phyloP scores from a whole-genome alignment of 1,140 invertebrate genomes.

The Mycetomoellerius zeteki region DNA sequence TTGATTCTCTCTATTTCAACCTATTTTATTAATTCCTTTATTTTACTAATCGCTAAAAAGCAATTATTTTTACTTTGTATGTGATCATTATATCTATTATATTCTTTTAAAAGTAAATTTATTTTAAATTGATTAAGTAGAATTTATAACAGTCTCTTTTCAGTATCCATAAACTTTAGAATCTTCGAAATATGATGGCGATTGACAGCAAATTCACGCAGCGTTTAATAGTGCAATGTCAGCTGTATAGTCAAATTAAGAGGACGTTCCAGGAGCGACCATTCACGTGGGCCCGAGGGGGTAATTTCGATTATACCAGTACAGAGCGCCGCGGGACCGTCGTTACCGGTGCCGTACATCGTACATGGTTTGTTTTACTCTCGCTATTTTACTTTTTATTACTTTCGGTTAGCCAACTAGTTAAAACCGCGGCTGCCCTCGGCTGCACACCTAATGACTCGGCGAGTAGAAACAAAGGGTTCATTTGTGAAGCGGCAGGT shows the following conservation, averaged over 20 bases:
- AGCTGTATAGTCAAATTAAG: slow-evolving; percentile 36
- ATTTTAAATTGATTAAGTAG: background rate
- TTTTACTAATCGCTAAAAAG: background rate
- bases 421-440: slow-evolving; percentile 70
- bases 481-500: slow-evolving; percentile 79
- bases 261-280: slow-evolving; percentile 14
- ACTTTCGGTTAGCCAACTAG: slow-evolving; percentile 72
- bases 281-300: slow-evolving; percentile 17
- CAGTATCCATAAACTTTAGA: background rate
- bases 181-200: background rate
- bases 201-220: slow-evolving; percentile 5
- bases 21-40: background rate
- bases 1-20: background rate
- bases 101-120: background rate
- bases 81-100: background rate
- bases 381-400: slow-evolving; percentile 70
- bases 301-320: slow-evolving; percentile 62
- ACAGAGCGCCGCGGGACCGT: slow-evolving; percentile 53
- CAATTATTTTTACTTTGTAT: background rate
- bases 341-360: slow-evolving; percentile 58
- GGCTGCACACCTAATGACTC: slow-evolving; percentile 78
- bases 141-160: background rate
- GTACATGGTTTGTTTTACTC: slow-evolving; percentile 67
- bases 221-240: slow-evolving; percentile 16
- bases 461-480: slow-evolving; percentile 78